Conservation (phyloP, 1,140 invertebrate species). For the Solen grandis region DNA sequence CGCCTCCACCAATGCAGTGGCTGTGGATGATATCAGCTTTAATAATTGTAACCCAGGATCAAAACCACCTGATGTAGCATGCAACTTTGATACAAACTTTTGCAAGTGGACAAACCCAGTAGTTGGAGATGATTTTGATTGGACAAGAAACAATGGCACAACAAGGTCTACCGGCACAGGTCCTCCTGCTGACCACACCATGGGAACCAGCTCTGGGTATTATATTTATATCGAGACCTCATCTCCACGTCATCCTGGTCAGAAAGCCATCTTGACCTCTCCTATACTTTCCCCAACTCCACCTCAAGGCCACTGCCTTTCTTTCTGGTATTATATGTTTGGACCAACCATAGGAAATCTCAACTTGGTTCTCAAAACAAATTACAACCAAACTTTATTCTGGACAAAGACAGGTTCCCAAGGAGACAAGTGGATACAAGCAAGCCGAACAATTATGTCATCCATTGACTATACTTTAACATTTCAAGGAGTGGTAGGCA, state of each 20-base stretch:
- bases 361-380: constrained; percentile 57
- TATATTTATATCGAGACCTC: constrained; percentile 75
- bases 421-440: constrained; percentile 64
- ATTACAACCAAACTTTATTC: constrained; percentile 48
- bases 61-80: constrained; percentile 55
- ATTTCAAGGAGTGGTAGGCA: constrained; percentile 64
- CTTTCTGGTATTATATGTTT: constrained; percentile 90
- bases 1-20: constrained; percentile 59
- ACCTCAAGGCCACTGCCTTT: constrained; percentile 66
- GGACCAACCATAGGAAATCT: constrained; percentile 80
- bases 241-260: constrained; percentile 81
- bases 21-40: constrained; percentile 76
- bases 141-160: constrained; percentile 62
- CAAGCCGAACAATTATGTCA: constrained; percentile 59
- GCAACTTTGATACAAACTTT: constrained; percentile 69
- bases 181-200: constrained; percentile 70
- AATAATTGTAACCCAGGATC: constrained; percentile 64
- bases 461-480: constrained; percentile 58
- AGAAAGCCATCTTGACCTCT: constrained; percentile 86
- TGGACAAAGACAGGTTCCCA: constrained; percentile 68
- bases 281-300: constrained; percentile 63
- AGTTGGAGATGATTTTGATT: constrained; percentile 75
- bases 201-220: constrained; percentile 55
- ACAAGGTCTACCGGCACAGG: constrained; percentile 68
- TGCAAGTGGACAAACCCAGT: constrained; percentile 68